Evolutionary conservation across 2,797 vertebrate species (phyloP), one percentile per base, ranked within the genome.

Genomic region (Chiloscyllium punctatum): DNA sequence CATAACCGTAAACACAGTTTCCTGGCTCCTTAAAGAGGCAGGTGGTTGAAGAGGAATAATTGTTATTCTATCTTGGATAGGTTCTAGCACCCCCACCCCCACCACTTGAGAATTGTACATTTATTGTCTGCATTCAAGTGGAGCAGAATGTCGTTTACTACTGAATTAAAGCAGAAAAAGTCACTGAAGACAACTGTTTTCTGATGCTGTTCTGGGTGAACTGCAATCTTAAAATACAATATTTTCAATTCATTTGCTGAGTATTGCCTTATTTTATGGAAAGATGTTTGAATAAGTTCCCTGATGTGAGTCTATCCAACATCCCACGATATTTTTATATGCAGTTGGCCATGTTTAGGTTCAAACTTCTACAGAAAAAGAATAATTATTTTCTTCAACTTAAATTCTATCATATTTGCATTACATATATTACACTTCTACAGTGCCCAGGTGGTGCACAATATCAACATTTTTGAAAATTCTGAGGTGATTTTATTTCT

Each of bases 81-180:
- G 71, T 77, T 95, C 72, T 95, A 51, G 94, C 71, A 95, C 15
- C 27, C 25, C 69, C 94, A 62, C 27, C 72, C 9, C 30, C 72
- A 33, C 30, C 71, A 77, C 71, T 95, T 95, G 42, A 95, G 94
- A 95, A 95, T 95, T 77, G 94, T 95, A 95, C 94, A 95, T 77
- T 95, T 95, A 95, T 95, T 95, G 94, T 57, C 27, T 77, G 33
- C 48, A 23, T 30, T 95, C 33, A 77, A 74, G 94, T 74, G 71
- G 94, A 77, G 71, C 51, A 77, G 71, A 57, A 51, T 95, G 94
- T 77, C 1, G 94, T 53, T 77, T 53, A 77, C 37, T 33, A 33
- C 42, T 57, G 66, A 92, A 92, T 92, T 92, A 69, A 69, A 92
- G 42, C 90, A 69, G 62, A 69, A 48, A 57, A 57, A 95, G 69